Evolutionary conservation across 92 coral and sea anemone genomes (phyloP).

Genomic region (Porites cylindrica): DNA sequence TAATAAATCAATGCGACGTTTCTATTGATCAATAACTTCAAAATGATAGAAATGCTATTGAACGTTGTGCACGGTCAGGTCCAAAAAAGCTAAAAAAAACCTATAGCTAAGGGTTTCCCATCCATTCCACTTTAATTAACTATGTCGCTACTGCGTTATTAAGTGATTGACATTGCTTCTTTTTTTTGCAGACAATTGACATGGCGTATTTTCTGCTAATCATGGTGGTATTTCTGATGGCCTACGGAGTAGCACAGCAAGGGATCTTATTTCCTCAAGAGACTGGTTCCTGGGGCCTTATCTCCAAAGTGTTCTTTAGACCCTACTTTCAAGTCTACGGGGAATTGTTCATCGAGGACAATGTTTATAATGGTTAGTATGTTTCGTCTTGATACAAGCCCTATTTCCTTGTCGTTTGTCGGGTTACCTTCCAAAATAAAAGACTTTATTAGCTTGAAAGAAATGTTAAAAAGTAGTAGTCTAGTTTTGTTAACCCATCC

Average conservation of each 20-base stretch:
- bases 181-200: conserved; percentile 74
- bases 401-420: neutral
- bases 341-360: conserved; percentile 80
- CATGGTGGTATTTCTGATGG: conserved; percentile 86
- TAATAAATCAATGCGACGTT: no score
- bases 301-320: conserved; percentile 78
- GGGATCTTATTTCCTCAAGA: conserved; percentile 79
- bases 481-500: no score
- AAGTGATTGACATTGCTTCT: neutral
- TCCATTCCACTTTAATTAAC: no score
- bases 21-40: no score
- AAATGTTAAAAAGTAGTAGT: no score
- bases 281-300: conserved; percentile 66
- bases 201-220: conserved; percentile 81
- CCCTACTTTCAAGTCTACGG: conserved; percentile 92
- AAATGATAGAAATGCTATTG: no score
- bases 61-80: no score
- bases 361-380: conserved; percentile 26
- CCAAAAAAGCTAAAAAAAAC: no score
- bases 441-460: no score
- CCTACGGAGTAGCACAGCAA: conserved; percentile 90
- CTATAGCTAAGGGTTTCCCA: no score
- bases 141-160: no score
- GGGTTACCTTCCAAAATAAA: no score
- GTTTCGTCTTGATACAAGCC: neutral